Evolutionary conservation across 2,113 vertebrate genomes (phyloP).

Genomic region (Epinephelus cyanopodus): DNA sequence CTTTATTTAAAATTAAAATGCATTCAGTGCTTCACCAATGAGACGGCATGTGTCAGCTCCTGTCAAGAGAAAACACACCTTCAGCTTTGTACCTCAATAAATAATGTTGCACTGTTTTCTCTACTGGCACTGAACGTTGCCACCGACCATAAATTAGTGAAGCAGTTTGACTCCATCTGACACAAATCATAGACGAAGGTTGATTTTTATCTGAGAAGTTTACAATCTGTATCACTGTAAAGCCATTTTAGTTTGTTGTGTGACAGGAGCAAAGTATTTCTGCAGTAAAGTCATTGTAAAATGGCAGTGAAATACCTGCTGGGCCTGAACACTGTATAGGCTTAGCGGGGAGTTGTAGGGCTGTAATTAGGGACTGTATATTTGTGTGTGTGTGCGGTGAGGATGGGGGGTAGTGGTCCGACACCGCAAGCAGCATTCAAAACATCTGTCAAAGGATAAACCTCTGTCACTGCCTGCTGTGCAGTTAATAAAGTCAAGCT

Average conservation of each 20-base stretch:
- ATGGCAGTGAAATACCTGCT: constrained; percentile 24
- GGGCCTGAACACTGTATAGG: constrained; percentile 19
- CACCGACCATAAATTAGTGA: background rate
- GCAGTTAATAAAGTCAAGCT: constrained; percentile 66
- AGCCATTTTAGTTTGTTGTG: background rate
- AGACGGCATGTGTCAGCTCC: background rate
- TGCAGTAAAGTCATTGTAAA: background rate
- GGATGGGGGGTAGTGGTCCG: constrained; percentile 7
- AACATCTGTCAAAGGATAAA: constrained; percentile 68
- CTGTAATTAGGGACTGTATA: constrained; percentile 52
- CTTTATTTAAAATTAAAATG: background rate
- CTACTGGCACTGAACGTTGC: background rate
- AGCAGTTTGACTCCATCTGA: background rate
- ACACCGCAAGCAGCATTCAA: constrained; percentile 28
- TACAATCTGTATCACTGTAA: background rate
- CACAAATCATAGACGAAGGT: background rate
- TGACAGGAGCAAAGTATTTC: background rate
- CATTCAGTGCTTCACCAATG: background rate
- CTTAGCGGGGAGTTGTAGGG: constrained; percentile 7
- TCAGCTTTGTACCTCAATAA: background rate
- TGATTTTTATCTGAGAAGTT: background rate
- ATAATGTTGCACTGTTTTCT: background rate
- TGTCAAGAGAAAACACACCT: background rate
- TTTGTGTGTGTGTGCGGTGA: background rate
- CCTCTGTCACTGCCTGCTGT: constrained; percentile 56